Percentiles rank a stretch among this genome's conserved stretches.
phyloP scores from a whole-genome alignment of 2,888 invertebrate species.

The Troilus luridus region DNA sequence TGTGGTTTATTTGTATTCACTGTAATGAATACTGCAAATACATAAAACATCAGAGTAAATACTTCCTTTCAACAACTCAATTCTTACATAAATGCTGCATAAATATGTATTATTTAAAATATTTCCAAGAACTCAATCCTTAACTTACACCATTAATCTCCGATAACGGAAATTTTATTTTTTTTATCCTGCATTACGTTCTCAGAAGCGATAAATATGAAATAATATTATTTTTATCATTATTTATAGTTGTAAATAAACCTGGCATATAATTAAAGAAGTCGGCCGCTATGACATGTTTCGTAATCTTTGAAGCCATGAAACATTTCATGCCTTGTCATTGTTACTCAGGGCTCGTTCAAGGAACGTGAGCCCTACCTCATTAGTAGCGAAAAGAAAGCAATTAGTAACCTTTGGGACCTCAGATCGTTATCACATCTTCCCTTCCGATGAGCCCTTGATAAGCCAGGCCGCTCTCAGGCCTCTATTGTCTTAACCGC shows the following conservation, averaged over 20 bases:
- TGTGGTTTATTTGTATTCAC: too few relatives aligned
- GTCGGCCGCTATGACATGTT: neutral
- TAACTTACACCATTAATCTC: neutral
- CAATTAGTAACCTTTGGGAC: constrained; percentile 48
- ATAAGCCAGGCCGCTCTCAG: neutral
- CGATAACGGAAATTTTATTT: neutral
- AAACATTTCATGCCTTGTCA: constrained; percentile 55
- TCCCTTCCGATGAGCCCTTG: neutral
- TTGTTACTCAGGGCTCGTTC: constrained; percentile 53
- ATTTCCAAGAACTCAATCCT: neutral
- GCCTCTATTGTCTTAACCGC: neutral
- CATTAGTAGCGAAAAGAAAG: constrained; percentile 49
- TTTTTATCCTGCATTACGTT: neutral
- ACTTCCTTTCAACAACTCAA: too few relatives aligned
- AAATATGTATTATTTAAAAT: too few relatives aligned
- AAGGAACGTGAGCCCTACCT: constrained; percentile 46
- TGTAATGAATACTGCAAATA: too few relatives aligned
- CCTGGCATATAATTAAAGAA: neutral
- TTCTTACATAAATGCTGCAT: too few relatives aligned
- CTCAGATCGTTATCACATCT: constrained; percentile 32
- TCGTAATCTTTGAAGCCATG: constrained; percentile 28
- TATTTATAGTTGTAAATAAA: neutral
- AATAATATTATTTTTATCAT: neutral
- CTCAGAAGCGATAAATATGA: neutral
- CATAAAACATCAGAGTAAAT: too few relatives aligned